phyloP scores from a whole-genome alignment of 1,140 invertebrate genomes.

The Aphelinus atriplicis region DNA sequence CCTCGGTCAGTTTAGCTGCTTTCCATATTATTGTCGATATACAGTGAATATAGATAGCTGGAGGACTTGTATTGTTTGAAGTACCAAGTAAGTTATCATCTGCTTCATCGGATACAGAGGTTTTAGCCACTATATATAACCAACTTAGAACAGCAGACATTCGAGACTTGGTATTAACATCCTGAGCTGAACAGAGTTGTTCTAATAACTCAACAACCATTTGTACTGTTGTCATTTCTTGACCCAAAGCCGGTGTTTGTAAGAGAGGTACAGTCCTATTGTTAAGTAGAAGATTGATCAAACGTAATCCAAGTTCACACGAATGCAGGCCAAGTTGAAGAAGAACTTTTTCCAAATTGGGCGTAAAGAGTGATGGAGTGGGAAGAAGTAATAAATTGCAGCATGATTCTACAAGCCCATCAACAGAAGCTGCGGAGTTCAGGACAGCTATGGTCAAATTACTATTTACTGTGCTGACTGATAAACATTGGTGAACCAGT shows the following conservation, averaged over 20 bases:
- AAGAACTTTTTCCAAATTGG: constrained; percentile 72
- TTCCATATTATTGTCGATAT: constrained; percentile 86
- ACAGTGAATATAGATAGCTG: constrained; percentile 74
- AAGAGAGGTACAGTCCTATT: constrained; percentile 63
- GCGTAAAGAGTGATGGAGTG: constrained; percentile 70
- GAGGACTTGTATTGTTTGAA: constrained; percentile 52
- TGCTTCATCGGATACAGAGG: constrained; percentile 46
- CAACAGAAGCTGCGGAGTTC: constrained; percentile 72
- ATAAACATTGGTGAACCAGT: constrained; percentile 75
- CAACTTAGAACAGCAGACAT: constrained; percentile 72
- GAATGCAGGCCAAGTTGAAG: constrained; percentile 72
- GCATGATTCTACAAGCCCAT: constrained; percentile 77
- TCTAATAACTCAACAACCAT: constrained; percentile 83
- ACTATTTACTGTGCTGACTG: constrained; percentile 65
- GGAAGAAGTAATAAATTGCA: constrained; percentile 80
- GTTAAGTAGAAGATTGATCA: constrained; percentile 71
- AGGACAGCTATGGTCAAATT: constrained; percentile 64
- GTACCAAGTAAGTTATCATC: constrained; percentile 38
- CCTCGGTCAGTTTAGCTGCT: constrained; percentile 70
- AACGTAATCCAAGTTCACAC: constrained; percentile 68
- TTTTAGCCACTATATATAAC: constrained; percentile 69
- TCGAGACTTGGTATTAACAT: constrained; percentile 64
- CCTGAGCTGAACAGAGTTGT: constrained; percentile 75
- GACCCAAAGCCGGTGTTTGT: constrained; percentile 54
- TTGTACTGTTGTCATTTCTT: constrained; percentile 68